Evolutionary conservation across 2,888 invertebrate genomes (phyloP).

Genomic region (Acholoe squamosa): DNA sequence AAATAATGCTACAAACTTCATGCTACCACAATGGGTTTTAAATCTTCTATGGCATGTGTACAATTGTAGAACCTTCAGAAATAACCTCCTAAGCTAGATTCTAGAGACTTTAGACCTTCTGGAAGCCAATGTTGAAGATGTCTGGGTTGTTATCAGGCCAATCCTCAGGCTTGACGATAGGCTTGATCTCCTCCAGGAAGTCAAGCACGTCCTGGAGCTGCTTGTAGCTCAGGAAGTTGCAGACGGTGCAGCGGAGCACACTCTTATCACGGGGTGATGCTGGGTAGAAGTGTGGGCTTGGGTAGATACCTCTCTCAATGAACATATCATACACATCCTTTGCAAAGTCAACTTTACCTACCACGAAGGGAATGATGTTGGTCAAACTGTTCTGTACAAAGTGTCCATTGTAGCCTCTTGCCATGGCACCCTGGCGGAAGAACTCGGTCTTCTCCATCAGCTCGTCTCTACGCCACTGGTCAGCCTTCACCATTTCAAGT

Average conservation of each 20-base stretch:
- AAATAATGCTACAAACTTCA: too few species aligned
- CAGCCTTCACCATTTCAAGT: slow-evolving; percentile 23
- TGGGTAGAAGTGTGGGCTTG: slow-evolving; percentile 56
- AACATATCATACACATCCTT: slow-evolving; percentile 53
- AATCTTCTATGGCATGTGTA: too few species aligned
- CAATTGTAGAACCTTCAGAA: neutral
- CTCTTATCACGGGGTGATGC: slow-evolving; percentile 51
- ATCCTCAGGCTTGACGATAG: neutral
- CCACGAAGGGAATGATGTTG: slow-evolving; percentile 59
- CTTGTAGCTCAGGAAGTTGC: slow-evolving; percentile 49
- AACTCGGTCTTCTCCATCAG: slow-evolving; percentile 33
- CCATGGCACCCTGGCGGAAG: slow-evolving; percentile 33
- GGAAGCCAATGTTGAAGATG: slow-evolving; percentile 56
- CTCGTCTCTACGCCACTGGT: slow-evolving; percentile 45
- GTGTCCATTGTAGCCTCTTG: slow-evolving; percentile 27
- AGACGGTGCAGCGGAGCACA: slow-evolving; percentile 56
- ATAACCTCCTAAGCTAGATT: neutral
- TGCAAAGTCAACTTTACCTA: slow-evolving; percentile 50
- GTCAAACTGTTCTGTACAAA: slow-evolving; percentile 29
- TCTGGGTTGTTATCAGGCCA: slow-evolving; percentile 42
- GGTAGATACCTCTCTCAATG: slow-evolving; percentile 17
- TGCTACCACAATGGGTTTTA: too few species aligned
- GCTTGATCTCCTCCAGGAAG: slow-evolving; percentile 51
- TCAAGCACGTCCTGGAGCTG: slow-evolving; percentile 34
- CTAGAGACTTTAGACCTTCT: neutral